Base-by-base conservation (phyloP, 2,888 invertebrate species). In the Drosophila multiciliata region DNA sequence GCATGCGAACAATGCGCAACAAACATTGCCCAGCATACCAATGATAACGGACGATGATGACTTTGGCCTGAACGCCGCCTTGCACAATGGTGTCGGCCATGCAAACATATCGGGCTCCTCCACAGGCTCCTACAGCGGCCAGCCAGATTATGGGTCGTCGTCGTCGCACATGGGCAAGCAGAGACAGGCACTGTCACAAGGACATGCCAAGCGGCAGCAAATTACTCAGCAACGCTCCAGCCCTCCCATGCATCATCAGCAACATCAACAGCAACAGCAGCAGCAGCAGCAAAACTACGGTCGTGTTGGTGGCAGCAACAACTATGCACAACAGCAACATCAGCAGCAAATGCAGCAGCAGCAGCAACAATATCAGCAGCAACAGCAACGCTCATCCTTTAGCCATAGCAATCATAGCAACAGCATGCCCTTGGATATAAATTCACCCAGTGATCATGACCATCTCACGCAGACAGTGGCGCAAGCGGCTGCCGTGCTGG, bases 21-120 rank as follows among this genome's bases (percentile, higher is more conserved):
- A 96, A 79, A 95, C 96, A 11, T 94, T 96, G 77, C 96, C 96
- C 79, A 96, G 96, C 83, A 94, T 96, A 76, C 96, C 97, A 78
- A 95, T 96, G 52, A 93, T 96, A 70, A 96, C 96, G 90, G 96
- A 96, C 90, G 96, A 96, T 83, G 93, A 92, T 81, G 90, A 91
- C 67, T 91, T 87, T 79, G 90, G 90, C 49, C 71, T 92, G 82
- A 74, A 80, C 78, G 82, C 83, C 70, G 82, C 87, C 82, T 72
- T 78, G 73, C 66, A 79, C 50, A 89, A 87, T 69, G 87, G 84
- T 67, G 86, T 84, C 49, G 58, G 63, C 1, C 84, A 85, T 38
- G 84, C 80, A 26, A 84, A 87, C 71, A 74, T 70, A 7, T 84
- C 87, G 17, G 84, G 74, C 68, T 85, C 75, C 78, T 91, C 78